Base-by-base conservation (phyloP, 37 sponge, comb jelly and placozoan species). In the Trichoplax adhaerens region DNA sequence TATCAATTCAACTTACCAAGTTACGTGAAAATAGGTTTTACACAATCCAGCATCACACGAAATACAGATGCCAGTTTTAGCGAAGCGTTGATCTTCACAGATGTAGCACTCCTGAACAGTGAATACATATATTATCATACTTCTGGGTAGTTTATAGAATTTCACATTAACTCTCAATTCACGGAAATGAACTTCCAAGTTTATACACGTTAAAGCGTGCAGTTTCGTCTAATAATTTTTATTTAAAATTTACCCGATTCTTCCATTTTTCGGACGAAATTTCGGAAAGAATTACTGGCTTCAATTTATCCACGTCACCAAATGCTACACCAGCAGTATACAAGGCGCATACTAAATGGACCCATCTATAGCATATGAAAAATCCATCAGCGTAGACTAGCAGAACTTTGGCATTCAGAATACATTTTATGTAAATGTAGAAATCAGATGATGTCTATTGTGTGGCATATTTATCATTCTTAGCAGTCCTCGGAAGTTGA, bases 21-120 rank as follows among this genome's bases (percentile, higher is more conserved):
- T 91, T 57, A 81, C 85, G 68, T 91, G 92, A 70, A 91, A 91
- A 68, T 57, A 72, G 52, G 71, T 84, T 59, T 81, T 81, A 70
- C 92, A 91, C 52, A 91, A 65, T 1, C 92, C 92, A 69, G 88
- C 92, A 72, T 91, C 92, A 84, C 92, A 91, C 1, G 71, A 69
- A 51, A 91, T 84, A 68, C 88, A 86, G 57, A 90, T 69, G 10
- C 91, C 91, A 64, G 82, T 83, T 62, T 49, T 71, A n/a, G 80
- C 73, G 7, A 58, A 58, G 2, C 8, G 4, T n/a, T 65, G 73
- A 10, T 84, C 80, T 2, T 75, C 75, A 76, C 92, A 91, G 55
- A 91, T 76, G 58, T 84, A 82, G 59, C 92, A 91, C 1, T 54
- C 58, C 87, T 86, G 55, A 7, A 46, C 2, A 55, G 48, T 47